Base-by-base conservation (phyloP, 2,797 vertebrate species). In the Emys orbicularis region DNA sequence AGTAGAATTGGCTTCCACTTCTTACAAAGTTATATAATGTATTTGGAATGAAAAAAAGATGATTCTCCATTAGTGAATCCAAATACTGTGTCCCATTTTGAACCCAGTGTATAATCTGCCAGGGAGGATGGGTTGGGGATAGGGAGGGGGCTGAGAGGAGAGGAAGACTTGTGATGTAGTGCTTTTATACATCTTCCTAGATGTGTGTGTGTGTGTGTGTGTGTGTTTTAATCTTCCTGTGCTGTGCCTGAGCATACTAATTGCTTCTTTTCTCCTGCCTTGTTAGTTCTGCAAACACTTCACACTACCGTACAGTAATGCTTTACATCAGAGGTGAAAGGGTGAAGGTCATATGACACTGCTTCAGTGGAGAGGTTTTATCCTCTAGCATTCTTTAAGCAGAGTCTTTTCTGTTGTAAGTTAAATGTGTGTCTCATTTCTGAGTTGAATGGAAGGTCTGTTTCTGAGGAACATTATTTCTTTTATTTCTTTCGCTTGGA, bases 81-180 rank as follows among this genome's bases (percentile, higher is more conserved):
- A 86, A 92, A 96, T 81, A 72, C 84, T 84, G n/a, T 86, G 92
- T 97, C 91, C 88, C 83, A 90, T 87, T 87, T 93, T 97, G 97
- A 98, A 96, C 92, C 57, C 76, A 54, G 49, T 90, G 87, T 93
- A 98, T 98, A 97, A 92, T 94, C 98, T 97, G 86, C 96, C 95
- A 94, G 77, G 61, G 47, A 85, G 90, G 88, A 41, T 11, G 79
- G 87, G 29, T 50, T 90, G n/a, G 12, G 89, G 34, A 68, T 5
- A 1, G 44, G 23, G 37, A 90, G 41, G 19, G 10, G 5, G n/a
- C n/a, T 72, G 19, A 41, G 19, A 41, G 19, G 90, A 74, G 53
- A 27, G 61, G 80, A n/a, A 1, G 53, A 91, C 53, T 83, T 95
- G 61, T 83, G 93, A 72, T 86, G 83, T 34, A 84, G 86, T 74